Percentiles rank a stretch among this genome's conserved stretches.
phyloP scores from a whole-genome alignment of 2,113 vertebrate genomes.

The Osmerus eperlanus region DNA sequence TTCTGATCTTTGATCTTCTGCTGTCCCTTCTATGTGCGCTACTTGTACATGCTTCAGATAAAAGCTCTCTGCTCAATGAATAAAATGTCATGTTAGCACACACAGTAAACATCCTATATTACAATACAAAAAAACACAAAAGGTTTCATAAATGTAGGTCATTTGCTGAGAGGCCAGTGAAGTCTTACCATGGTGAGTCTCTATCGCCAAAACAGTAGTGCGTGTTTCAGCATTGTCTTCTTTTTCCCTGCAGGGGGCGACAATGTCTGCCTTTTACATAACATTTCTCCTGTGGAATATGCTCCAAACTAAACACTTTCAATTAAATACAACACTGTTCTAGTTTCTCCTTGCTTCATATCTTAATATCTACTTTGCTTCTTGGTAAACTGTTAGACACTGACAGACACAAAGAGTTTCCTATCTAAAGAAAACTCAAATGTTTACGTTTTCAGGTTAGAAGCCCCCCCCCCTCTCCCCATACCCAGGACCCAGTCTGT shows the following conservation, averaged over 20 bases:
- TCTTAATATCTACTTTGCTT: no score
- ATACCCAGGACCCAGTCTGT: no score
- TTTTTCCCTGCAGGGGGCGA: constrained; percentile 78
- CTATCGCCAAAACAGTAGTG: constrained; percentile 81
- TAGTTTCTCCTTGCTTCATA: neutral
- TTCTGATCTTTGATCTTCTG: no score
- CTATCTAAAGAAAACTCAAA: no score
- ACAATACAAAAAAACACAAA: neutral
- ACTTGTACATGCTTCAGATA: no score
- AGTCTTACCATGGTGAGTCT: constrained; percentile 73
- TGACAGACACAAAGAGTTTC: no score
- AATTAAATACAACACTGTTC: neutral
- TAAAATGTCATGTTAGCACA: neutral
- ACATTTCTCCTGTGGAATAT: neutral
- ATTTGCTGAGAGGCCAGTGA: neutral
- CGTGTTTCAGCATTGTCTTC: constrained; percentile 76
- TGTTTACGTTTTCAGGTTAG: no score
- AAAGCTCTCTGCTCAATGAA: no score
- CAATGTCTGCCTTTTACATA: constrained; percentile 34
- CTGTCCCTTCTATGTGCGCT: no score
- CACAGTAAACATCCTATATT: neutral
- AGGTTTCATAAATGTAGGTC: neutral
- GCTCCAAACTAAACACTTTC: neutral
- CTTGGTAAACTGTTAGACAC: no score
- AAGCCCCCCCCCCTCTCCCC: no score